Percentiles rank a stretch among this genome's conserved stretches.
phyloP scores from a whole-genome alignment of 2,888 invertebrate species.

The Teleogryllus oceanicus region DNA sequence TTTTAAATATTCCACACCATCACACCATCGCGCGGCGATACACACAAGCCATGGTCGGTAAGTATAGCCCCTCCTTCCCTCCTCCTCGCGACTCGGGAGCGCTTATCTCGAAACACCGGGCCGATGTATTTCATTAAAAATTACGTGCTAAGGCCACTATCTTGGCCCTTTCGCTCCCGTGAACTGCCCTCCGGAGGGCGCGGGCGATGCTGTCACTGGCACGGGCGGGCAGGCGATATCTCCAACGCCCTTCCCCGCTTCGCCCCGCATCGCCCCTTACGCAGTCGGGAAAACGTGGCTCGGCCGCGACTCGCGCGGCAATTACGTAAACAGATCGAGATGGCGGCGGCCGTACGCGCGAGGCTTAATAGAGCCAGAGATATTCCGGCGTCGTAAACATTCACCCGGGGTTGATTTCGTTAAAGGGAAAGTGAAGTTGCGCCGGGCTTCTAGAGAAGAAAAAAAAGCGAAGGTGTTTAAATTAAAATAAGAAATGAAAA shows the following conservation, averaged over 20 bases:
- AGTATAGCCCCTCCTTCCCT: too few relatives aligned
- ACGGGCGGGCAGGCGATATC: neutral
- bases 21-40: too few relatives aligned
- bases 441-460: too few relatives aligned
- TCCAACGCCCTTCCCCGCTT: too few relatives aligned
- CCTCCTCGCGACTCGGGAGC: too few relatives aligned
- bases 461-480: too few relatives aligned
- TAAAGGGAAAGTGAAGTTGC: neutral
- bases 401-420: neutral
- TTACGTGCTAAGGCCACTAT: neutral
- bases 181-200: neutral
- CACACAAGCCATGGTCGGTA: too few relatives aligned
- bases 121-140: constrained; percentile 1
- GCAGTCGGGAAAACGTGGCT: neutral
- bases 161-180: neutral
- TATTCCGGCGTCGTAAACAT: neutral
- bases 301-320: neutral
- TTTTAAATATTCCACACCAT: too few relatives aligned
- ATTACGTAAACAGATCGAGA: neutral
- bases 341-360: neutral
- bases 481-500: too few relatives aligned
- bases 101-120: neutral
- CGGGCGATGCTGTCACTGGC: neutral
- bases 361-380: neutral
- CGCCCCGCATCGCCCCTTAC: too few relatives aligned